Conservation (phyloP, 2,113 vertebrate species). For the Ochotona curzoniae region DNA sequence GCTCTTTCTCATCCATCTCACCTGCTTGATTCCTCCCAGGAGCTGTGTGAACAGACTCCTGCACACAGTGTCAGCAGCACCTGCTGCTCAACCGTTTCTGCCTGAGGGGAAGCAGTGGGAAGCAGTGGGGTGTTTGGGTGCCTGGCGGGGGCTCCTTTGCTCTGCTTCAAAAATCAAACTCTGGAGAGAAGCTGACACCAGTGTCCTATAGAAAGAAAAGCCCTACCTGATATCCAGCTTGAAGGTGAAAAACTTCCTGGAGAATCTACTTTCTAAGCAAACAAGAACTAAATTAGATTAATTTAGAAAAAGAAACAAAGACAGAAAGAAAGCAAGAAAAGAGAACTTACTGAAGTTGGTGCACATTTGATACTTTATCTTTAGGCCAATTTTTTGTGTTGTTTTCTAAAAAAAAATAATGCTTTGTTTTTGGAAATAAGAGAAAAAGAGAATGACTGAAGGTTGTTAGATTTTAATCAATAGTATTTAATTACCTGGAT, state of each 20-base stretch:
- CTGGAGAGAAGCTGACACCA: slow-evolving; percentile 70
- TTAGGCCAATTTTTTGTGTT: not conserved
- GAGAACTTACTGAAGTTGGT: not conserved
- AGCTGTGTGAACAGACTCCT: slow-evolving; percentile 73
- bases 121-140: slow-evolving; percentile 74
- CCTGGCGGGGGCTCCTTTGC: slow-evolving; percentile 72
- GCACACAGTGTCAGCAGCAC: slow-evolving; percentile 54
- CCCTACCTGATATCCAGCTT: slow-evolving; percentile 43
- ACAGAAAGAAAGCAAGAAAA: not conserved
- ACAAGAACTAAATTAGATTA: not conserved
- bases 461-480: not conserved
- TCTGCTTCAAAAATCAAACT: slow-evolving; percentile 72
- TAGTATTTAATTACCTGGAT: not conserved
- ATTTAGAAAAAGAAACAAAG: too few species aligned
- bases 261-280: not conserved
- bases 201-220: slow-evolving; percentile 55
- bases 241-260: slow-evolving; percentile 7
- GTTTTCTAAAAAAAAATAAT: not conserved
- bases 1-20: slow-evolving; percentile 75
- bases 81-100: slow-evolving; percentile 68
- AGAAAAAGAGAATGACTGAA: not conserved
- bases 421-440: not conserved
- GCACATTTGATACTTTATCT: not conserved
- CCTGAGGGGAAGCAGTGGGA: slow-evolving; percentile 80
- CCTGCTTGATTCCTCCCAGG: slow-evolving; percentile 80